Percentiles rank a stretch among this genome's conserved stretches.
Conservation (phyloP, 2,888 invertebrate species). For the Agrochola litura region DNA sequence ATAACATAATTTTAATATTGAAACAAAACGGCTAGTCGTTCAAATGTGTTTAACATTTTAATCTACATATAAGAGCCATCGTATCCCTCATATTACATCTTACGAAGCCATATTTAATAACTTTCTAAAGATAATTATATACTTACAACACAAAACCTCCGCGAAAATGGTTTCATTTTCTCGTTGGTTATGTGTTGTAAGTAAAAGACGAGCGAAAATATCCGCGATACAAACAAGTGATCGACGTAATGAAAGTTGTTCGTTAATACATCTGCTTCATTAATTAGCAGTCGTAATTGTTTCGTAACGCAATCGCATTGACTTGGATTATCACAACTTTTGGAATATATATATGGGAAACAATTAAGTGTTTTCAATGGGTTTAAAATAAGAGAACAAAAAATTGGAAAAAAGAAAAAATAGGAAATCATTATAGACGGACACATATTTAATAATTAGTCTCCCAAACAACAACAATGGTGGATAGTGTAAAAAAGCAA, state of each 20-base stretch:
- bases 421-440: too few relatives aligned
- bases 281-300: slow-evolving; percentile 59
- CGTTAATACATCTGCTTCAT: slow-evolving; percentile 37
- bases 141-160: slow-evolving; percentile 8
- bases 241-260: slow-evolving; percentile 46
- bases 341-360: slow-evolving; percentile 13
- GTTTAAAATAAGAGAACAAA: background rate
- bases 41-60: slow-evolving; percentile 21
- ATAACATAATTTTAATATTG: background rate
- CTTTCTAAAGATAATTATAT: slow-evolving; percentile 38
- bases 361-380: background rate
- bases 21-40: background rate
- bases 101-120: slow-evolving; percentile 41
- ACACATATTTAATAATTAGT: background rate
- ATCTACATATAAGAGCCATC: slow-evolving; percentile 35
- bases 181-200: too few relatives aligned
- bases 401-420: background rate
- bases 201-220: slow-evolving; percentile 27
- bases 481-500: background rate
- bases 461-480: background rate
- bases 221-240: slow-evolving; percentile 40
- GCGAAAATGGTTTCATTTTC: slow-evolving; percentile 1
- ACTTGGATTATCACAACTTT: slow-evolving; percentile 36
- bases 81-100: slow-evolving; percentile 18
- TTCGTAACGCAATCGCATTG: slow-evolving; percentile 51